Evolutionary conservation across 2,888 invertebrate species (phyloP).

Genomic region (Drosophila vallismaia): DNA sequence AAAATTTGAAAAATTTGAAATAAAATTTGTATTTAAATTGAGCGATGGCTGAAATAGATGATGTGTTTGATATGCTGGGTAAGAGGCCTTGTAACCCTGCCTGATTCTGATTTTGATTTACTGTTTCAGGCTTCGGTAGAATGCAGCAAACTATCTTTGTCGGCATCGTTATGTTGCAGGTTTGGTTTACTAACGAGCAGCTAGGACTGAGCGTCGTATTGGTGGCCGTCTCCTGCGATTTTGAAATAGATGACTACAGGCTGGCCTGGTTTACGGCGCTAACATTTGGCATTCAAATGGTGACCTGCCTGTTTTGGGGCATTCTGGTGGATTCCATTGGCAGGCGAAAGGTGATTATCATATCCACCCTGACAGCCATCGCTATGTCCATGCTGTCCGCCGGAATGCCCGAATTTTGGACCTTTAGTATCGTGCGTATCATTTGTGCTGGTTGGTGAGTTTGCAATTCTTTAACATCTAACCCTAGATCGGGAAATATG

Average conservation of each 20-base stretch:
- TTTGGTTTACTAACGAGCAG: constrained; percentile 19
- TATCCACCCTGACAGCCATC: neutral
- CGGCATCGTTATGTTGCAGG: constrained; percentile 4
- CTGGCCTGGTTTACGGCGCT: constrained; percentile 5
- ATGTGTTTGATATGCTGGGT: constrained; percentile 45
- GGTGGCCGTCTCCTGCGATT: constrained; percentile 17
- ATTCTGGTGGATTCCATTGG: constrained; percentile 4
- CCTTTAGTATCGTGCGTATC: constrained; percentile 5
- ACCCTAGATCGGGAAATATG: constrained; percentile 32
- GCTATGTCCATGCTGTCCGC: constrained; percentile 1
- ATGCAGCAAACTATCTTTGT: constrained; percentile 9
- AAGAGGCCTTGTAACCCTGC: constrained; percentile 5
- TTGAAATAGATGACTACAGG: neutral
- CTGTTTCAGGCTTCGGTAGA: constrained; percentile 19
- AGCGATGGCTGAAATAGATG: constrained; percentile 43
- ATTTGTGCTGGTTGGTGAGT: constrained; percentile 16
- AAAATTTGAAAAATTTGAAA: neutral
- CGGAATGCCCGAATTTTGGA: constrained; percentile 26
- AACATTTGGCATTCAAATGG: neutral
- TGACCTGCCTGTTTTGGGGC: constrained; percentile 2
- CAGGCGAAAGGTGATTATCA: constrained; percentile 1
- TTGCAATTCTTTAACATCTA: neutral
- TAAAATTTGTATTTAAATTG: neutral
- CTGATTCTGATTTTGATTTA: neutral
- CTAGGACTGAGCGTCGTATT: constrained; percentile 14